Base-by-base conservation (phyloP, 2,888 invertebrate species). In the Cheilosia soror region DNA sequence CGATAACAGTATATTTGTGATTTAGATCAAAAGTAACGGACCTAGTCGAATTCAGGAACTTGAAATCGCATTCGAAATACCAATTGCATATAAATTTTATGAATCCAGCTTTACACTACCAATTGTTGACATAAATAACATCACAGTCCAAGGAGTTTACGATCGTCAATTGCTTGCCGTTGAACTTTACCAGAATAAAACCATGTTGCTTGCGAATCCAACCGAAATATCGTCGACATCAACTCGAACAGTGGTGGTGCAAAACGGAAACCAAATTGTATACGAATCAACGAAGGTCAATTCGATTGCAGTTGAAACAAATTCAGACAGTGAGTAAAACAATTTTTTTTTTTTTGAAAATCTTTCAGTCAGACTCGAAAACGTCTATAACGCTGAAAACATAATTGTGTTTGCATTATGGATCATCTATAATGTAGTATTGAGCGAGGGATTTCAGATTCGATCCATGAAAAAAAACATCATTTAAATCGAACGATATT, bases 21-120 rank as follows among this genome's bases (percentile, higher is more conserved):
- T 33, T 37, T 42, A 90, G 89, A 90, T 92, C 66, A 90, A 90
- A 79, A 92, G 92, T 75, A 90, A 90, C 65, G 92, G 92, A 0
- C 92, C 92, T 37, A 92, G 92, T 87, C 90, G 87, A 5, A 89
- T 92, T n/a, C 90, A 90, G 20, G 89, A 89, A 9, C 83, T 92
- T 58, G 90, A 91, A 47, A 85, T 92, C 0, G 88, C 88, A 4
- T 90, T 92, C 29, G 88, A 88, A 33, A 91, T 92, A 78, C 92
- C 92, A 2, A 89, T 92, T 0, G 90, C 91, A 0, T 92, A 91
- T 58, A 89, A 89, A 49, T 88, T 90, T n/a, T 75, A 89, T 3
- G 90, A 90, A 42, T 90, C 91, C 2, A 66, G 85, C 3, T 88
- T 88, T 6, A 88, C 89, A 5, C 89, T 92, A 37, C 90, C 90